Evolutionary conservation across 2,888 invertebrate species (phyloP).

Genomic region (Watsonalla cultraria): DNA sequence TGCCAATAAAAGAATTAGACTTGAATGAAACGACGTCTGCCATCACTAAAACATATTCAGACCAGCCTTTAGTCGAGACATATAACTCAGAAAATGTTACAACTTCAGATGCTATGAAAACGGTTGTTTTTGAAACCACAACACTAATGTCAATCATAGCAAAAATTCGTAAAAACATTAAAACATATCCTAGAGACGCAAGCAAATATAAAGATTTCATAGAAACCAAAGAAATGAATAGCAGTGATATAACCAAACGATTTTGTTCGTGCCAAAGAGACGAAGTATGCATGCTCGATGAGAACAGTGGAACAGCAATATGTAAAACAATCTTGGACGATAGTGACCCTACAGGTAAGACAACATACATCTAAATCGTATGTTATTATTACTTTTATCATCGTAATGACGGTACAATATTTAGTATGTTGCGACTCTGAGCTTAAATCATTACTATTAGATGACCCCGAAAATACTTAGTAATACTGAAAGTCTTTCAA

Average conservation of each 20-base stretch:
- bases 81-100: constrained; percentile 30
- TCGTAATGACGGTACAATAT: too few relatives aligned
- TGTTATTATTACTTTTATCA: neutral
- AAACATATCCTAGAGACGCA: constrained; percentile 57
- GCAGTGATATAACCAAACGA: constrained; percentile 57
- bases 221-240: constrained; percentile 54
- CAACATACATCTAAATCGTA: too few relatives aligned
- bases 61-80: constrained; percentile 27
- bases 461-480: neutral
- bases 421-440: too few relatives aligned
- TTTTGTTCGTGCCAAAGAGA: constrained; percentile 75
- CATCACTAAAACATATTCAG: constrained; percentile 42
- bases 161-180: constrained; percentile 67
- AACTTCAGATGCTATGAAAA: constrained; percentile 29
- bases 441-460: neutral
- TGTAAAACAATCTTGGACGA: constrained; percentile 74
- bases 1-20: constrained; percentile 60
- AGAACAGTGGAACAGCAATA: constrained; percentile 77
- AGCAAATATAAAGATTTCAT: constrained; percentile 36
- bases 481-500: neutral
- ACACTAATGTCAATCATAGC: constrained; percentile 46
- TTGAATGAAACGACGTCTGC: constrained; percentile 52
- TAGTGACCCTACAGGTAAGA: constrained; percentile 79
- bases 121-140: constrained; percentile 36
- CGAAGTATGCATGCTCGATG: constrained; percentile 82